Conservation (phyloP, 2,113 vertebrate species). For the Tamias sibiricus region DNA sequence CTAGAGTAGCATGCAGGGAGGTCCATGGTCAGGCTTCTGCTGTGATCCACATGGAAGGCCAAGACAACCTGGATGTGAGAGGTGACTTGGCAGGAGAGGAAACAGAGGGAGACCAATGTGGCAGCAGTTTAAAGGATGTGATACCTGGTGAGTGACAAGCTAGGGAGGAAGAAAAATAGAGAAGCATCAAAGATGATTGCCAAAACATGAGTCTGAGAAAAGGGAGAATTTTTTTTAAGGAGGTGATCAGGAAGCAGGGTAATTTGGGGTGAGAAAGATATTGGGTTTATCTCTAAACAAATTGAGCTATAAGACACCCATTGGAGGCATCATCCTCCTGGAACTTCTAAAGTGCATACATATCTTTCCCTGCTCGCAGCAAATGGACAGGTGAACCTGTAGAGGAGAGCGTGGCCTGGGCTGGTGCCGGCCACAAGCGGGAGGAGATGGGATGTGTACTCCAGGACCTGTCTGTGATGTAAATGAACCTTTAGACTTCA, state of each 20-base stretch:
- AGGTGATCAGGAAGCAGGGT: neutral
- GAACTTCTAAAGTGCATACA: neutral
- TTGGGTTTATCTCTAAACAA: no score
- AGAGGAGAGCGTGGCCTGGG: neutral
- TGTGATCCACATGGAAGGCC: no score
- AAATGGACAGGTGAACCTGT: neutral
- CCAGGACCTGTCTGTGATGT: neutral
- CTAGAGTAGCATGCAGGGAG: no score
- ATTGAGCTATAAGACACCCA: neutral
- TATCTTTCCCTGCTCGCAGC: neutral
- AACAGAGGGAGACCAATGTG: no score
- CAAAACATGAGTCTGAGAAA: neutral
- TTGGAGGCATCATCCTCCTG: neutral
- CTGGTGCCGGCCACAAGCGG: fast-evolving
- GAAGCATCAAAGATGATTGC: no score
- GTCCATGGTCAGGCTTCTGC: no score
- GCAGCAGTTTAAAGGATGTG: no score
- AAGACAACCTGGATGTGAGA: no score
- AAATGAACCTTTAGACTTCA: neutral
- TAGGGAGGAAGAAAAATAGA: no score
- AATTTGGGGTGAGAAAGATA: neutral
- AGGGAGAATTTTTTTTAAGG: neutral
- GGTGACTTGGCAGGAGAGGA: no score
- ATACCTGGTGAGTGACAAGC: no score
- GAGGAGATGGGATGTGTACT: neutral